Percentiles rank a stretch among this genome's conserved stretches.
These are phyloP conservation scores for Acronicta leporina DNA, from an alignment of 2,888 invertebrate species.

Conservation along the genomic window DNA sequence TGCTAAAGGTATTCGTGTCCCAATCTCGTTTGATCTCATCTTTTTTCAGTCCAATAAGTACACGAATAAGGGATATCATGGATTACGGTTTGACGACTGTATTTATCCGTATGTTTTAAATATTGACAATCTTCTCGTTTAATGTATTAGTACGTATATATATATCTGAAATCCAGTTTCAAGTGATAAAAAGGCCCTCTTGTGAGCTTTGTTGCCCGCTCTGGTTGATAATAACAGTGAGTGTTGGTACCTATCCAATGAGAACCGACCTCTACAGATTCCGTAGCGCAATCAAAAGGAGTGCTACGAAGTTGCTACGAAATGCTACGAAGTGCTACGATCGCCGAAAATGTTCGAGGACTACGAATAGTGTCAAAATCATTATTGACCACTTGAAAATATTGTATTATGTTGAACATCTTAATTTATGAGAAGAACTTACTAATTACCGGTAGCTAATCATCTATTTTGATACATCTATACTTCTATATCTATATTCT, in stretches of 20 bases:
- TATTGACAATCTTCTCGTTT: constrained; percentile 24
- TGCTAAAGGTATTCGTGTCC: constrained; percentile 42
- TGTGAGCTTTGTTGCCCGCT: constrained; percentile 6
- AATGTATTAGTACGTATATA: neutral
- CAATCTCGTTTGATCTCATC: constrained; percentile 56
- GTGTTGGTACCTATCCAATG: constrained; percentile 43
- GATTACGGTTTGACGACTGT: constrained; percentile 47
- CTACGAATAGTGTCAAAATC: neutral
- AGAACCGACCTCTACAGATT: constrained; percentile 44
- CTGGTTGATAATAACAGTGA: constrained; percentile 58
- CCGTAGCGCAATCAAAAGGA: constrained; percentile 64
- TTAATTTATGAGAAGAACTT: too few species aligned
- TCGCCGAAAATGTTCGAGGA: constrained; percentile 23
- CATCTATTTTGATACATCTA: too few species aligned
- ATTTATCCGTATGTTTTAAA: constrained; percentile 42
- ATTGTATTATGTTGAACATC: too few species aligned
- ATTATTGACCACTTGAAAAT: neutral
- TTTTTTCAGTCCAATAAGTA: constrained; percentile 58
- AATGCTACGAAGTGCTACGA: constrained; percentile 48
- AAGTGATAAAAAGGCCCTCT: constrained; percentile 7
- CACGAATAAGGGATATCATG: constrained; percentile 47
- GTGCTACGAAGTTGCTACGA: constrained; percentile 60
- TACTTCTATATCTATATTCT: too few species aligned
- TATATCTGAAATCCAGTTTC: constrained; percentile 1
- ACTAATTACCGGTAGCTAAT: neutral